Percentiles rank a stretch among this genome's conserved stretches.
These are phyloP conservation scores for Matsumyia berberina DNA, from an alignment of 2,888 invertebrate species.

Conservation along the genomic window DNA sequence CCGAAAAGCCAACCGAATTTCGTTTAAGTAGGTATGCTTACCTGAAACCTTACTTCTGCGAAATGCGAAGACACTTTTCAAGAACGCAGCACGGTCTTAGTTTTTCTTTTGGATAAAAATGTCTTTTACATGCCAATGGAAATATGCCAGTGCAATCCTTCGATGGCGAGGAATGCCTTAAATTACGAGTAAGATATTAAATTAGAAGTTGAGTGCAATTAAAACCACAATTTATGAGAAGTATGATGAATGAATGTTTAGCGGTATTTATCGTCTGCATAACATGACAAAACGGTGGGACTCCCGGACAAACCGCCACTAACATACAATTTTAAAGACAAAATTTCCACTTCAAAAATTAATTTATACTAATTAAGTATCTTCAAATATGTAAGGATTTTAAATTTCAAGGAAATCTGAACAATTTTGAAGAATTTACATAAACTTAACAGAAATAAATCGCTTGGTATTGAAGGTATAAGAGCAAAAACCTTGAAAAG, in stretches of 20 bases:
- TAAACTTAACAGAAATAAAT: no score
- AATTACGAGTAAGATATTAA: conserved; percentile 26
- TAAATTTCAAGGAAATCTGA: no score
- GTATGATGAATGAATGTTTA: conserved; percentile 1
- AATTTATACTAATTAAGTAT: no score
- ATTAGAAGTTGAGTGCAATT: conserved; percentile 25
- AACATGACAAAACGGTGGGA: no score
- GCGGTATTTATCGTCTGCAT: no score
- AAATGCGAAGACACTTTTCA: conserved; percentile 45
- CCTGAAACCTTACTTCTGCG: conserved; percentile 6
- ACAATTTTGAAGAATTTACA: no score
- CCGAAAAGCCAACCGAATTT: conserved; percentile 24
- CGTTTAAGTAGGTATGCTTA: conserved; percentile 4
- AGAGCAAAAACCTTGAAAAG: no score
- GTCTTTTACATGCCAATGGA: conserved; percentile 3
- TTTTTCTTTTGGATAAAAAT: not conserved
- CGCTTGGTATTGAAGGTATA: no score
- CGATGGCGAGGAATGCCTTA: not conserved
- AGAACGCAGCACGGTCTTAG: not conserved
- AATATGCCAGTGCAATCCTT: not conserved
- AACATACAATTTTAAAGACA: no score
- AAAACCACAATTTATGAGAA: conserved; percentile 2
- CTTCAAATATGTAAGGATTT: no score
- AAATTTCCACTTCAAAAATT: no score
- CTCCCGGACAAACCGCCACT: no score